Conservation (phyloP, 2,113 vertebrate species). For the Dolichotis patagonum region DNA sequence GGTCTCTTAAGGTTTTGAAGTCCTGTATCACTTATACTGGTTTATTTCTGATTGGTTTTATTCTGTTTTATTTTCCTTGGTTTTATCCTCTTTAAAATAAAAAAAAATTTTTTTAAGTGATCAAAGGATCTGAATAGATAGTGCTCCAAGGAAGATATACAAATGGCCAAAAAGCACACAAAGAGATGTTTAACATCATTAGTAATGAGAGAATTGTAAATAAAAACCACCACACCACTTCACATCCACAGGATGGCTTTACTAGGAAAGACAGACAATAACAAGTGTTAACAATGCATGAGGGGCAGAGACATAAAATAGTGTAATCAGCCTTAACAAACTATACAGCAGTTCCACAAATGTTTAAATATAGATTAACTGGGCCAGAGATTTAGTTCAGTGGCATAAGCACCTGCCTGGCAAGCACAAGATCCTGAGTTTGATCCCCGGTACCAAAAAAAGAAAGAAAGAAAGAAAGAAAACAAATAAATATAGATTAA, state of each 20-base stretch:
- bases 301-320: neutral
- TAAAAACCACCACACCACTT: neutral
- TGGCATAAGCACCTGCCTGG: too few species aligned
- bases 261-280: neutral
- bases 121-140: neutral
- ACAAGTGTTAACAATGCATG: neutral
- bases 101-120: neutral
- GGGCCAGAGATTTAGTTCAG: too few species aligned
- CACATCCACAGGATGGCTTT: neutral
- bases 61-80: too few species aligned
- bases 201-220: neutral
- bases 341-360: neutral
- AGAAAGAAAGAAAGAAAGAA: too few species aligned
- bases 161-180: neutral
- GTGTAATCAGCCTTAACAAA: neutral
- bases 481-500: neutral
- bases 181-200: neutral
- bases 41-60: too few species aligned
- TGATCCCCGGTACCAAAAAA: too few species aligned
- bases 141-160: neutral
- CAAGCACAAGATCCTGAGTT: too few species aligned
- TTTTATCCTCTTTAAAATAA: too few species aligned
- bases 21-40: too few species aligned
- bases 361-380: neutral
- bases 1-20: too few species aligned